These are phyloP conservation scores for Erynnis tages DNA, from an alignment of 2,888 invertebrate species.

Conservation along the genomic window DNA sequence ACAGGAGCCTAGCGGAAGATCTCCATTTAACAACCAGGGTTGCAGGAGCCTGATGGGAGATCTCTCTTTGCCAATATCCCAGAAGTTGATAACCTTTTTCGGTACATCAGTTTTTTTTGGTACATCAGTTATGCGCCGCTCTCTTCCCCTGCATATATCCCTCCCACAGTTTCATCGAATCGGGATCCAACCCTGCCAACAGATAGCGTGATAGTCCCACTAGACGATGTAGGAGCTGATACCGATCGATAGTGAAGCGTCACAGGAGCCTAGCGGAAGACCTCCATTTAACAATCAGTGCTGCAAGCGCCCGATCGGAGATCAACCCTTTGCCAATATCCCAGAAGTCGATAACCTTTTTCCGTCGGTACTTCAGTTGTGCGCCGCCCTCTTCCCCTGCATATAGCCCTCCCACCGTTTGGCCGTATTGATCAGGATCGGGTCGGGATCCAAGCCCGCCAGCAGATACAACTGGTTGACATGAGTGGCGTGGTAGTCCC, in stretches of 20 bases:
- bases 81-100: not conserved
- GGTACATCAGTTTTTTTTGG: too few relatives aligned
- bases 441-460: constrained; percentile 91
- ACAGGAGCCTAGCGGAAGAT: constrained; percentile 82
- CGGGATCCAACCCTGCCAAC: constrained; percentile 91
- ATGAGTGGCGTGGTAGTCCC: constrained; percentile 99
- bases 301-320: too few relatives aligned
- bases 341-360: not conserved
- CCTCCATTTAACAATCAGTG: too few relatives aligned
- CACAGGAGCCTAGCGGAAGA: constrained; percentile 86
- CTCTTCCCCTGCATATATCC: constrained; percentile 97
- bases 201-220: constrained; percentile 99
- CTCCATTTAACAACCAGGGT: too few relatives aligned
- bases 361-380: constrained; percentile 84
- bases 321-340: too few relatives aligned
- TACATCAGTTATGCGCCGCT: constrained; percentile 95
- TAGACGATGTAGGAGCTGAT: constrained; percentile 96
- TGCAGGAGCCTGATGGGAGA: too few relatives aligned
- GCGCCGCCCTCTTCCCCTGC: constrained; percentile 96
- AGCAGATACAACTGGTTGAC: constrained; percentile 96
- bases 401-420: constrained; percentile 97
- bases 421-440: constrained; percentile 90
- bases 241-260: constrained; percentile 93
- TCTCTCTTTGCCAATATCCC: too few relatives aligned
- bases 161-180: constrained; percentile 94